Evolutionary conservation across 2,797 vertebrate species (phyloP).

Genomic region (Manis javanica): DNA sequence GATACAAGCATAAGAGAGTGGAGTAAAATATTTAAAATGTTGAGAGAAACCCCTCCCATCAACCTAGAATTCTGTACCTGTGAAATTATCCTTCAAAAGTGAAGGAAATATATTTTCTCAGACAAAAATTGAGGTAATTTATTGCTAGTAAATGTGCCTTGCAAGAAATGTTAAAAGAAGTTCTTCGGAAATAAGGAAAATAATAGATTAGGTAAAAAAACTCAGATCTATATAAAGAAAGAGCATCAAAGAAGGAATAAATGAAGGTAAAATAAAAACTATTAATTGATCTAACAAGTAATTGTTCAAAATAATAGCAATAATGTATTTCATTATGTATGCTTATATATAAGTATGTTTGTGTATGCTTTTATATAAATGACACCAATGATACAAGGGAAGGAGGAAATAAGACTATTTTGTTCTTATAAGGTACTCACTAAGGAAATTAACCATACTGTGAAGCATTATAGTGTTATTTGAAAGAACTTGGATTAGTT

Average conservation of each 20-base stretch:
- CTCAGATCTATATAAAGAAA: not conserved
- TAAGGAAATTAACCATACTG: not conserved
- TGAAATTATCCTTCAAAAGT: not conserved
- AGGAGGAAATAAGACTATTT: not conserved
- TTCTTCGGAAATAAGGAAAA: not conserved
- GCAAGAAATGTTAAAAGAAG: not conserved
- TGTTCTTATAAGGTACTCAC: not conserved
- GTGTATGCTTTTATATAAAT: not conserved
- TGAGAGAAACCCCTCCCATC: not conserved
- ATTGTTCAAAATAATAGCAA: not conserved
- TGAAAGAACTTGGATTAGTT: not conserved
- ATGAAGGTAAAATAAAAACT: not conserved
- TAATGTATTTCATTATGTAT: not conserved
- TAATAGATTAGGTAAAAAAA: not conserved
- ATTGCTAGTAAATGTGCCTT: not conserved
- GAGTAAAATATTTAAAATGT: not conserved
- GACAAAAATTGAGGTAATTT: not conserved
- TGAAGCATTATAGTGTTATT: not conserved
- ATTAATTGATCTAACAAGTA: not conserved
- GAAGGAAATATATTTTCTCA: not conserved
- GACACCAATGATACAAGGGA: not conserved
- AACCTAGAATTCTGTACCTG: no score
- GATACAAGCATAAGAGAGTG: not conserved
- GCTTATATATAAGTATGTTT: not conserved
- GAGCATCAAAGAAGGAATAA: not conserved